Base-by-base conservation (phyloP, 1,140 invertebrate genomes). In the Sycobia sp. region DNA sequence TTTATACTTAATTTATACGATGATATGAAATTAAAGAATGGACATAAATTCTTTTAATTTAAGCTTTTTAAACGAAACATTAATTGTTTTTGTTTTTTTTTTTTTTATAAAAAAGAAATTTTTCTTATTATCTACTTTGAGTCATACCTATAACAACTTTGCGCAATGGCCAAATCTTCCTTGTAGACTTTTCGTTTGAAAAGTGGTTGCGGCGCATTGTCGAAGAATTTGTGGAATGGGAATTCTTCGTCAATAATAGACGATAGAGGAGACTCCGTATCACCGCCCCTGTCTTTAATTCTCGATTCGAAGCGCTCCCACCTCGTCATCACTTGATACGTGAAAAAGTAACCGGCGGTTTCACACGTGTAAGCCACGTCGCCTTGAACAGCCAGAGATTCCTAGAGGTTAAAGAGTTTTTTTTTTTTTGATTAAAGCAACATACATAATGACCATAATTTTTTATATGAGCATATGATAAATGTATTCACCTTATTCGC, bases 351-450 rank as follows among this genome's bases (percentile, higher is more conserved):
- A 38, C 95, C 94, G 10, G 97, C 97, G 2, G 97, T 98, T 83
- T 99, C 98, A 81, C 98, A 99, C 0, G 97, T 99, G 75, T 98
- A 98, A 0, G 93, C 92, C 55, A 96, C 95, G 80, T 99, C 97
- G 16, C 93, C 92, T 56, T 86, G 82, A 2, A 96, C 93, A 32
- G 88, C 87, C 1, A 99, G 79, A 7, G 93, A 91, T 69, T 88
- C 86, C 75, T 82, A 34, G 49, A 20, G 3, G 5, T 14, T 14
- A 1, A n/a, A n/a, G n/a, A 14, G 44, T 49, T 49, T 49, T 18
- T 32, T 16, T n/a, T 32, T 7, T 32, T 32, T 7, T 4, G 11
- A 32, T 32, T 32, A 32, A 32, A 47, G 7, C 8, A n/a, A 25
- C n/a, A n/a, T n/a, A n/a, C n/a, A n/a, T n/a, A n/a, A n/a, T n/a